A percentile compares a stretch with the other conserved stretches of the same genome.
phyloP scores from a whole-genome alignment of 35 echinoderm and acorn worm genomes.

The Ophiothrix spiculata region DNA sequence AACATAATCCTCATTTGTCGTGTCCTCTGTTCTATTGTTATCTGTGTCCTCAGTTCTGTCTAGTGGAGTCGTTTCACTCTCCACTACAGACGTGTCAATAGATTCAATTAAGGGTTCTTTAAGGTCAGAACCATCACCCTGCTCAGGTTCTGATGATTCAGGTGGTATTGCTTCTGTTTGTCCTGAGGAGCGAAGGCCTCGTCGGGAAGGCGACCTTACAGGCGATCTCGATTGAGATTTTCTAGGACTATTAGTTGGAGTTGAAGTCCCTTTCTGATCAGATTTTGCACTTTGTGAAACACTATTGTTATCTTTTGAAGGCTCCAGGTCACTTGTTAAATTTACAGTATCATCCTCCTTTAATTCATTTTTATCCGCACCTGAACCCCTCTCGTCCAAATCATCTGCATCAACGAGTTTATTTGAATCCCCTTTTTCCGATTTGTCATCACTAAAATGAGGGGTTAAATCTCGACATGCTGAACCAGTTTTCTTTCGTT shows the following conservation, averaged over 20 bases:
- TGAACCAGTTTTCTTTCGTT: slow-evolving; percentile 25
- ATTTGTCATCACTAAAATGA: slow-evolving; percentile 29
- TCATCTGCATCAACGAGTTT: not conserved
- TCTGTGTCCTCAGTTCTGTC: not conserved
- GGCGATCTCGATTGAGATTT: not conserved
- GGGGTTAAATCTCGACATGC: slow-evolving; percentile 36
- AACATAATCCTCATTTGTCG: too few species aligned
- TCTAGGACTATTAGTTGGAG: slow-evolving; percentile 3
- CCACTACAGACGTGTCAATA: not conserved
- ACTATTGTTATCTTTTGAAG: not conserved
- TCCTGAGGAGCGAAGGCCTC: slow-evolving; percentile 18
- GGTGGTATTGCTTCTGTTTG: too few species aligned
- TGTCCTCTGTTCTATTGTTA: not conserved
- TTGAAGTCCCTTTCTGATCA: not conserved
- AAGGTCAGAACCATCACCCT: too few species aligned
- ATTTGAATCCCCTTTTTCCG: not conserved
- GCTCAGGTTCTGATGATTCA: too few species aligned
- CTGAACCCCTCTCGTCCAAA: not conserved
- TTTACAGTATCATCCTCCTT: not conserved
- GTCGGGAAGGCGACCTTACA: not conserved
- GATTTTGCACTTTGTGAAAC: not conserved
- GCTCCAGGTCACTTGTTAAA: not conserved
- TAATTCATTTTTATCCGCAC: not conserved
- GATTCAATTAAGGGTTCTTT: not conserved
- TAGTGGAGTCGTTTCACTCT: not conserved